Evolutionary conservation across 2,888 invertebrate species (phyloP).

Genomic region (Lottia gigantea): DNA sequence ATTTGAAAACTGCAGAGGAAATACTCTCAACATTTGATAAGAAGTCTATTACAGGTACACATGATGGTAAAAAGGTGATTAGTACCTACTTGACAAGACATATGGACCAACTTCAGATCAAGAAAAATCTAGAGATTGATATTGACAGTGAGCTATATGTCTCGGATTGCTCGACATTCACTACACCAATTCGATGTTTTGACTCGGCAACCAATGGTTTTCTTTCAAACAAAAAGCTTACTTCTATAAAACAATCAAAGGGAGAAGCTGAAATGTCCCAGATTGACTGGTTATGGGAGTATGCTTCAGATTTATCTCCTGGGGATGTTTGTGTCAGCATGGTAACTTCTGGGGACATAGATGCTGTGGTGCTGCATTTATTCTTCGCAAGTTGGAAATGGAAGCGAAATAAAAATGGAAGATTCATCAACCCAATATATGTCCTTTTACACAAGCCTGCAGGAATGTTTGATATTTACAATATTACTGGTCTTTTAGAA

Average conservation of each 20-base stretch:
- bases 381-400: not conserved
- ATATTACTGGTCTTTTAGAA: not conserved
- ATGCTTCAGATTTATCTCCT: not conserved
- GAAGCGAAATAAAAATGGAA: not conserved
- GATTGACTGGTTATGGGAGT: slow-evolving; percentile 5
- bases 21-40: not conserved
- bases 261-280: slow-evolving; percentile 16
- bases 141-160: slow-evolving; percentile 1
- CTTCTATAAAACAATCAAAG: slow-evolving; percentile 1
- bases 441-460: slow-evolving; percentile 6
- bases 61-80: not conserved
- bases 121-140: too few species aligned
- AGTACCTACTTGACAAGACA: not conserved
- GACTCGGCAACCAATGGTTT: too few species aligned
- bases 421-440: not conserved
- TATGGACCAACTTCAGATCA: too few species aligned
- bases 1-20: not conserved
- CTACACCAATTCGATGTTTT: not conserved
- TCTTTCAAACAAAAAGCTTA: not conserved
- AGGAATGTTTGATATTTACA: not conserved
- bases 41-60: not conserved
- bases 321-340: slow-evolving; percentile 4
- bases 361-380: slow-evolving; percentile 9
- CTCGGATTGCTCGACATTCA: not conserved
- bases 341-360: slow-evolving; percentile 11